Percentiles rank a stretch among this genome's conserved stretches.
Conservation (phyloP, 1,140 invertebrate species). For the Lepidurus couesii region DNA sequence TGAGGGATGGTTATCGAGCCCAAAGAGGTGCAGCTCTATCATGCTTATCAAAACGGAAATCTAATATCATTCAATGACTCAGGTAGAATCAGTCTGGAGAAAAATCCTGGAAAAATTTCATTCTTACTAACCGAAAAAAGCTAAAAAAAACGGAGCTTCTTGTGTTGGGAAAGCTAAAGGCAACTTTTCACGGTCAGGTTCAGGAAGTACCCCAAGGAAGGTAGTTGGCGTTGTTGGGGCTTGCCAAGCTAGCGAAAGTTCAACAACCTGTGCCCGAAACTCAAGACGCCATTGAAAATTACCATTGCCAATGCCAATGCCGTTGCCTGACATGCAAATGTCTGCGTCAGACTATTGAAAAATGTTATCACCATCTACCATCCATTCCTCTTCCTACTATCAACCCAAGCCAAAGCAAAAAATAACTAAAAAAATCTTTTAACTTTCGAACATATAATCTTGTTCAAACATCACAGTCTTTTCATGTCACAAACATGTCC, state of each 20-base stretch:
- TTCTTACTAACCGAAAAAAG: not conserved
- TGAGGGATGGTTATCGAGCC: too few species aligned
- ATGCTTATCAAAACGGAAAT: not conserved
- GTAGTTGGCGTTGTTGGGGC: too few species aligned
- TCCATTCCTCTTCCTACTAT: not conserved
- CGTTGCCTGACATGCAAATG: not conserved
- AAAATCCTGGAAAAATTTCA: not conserved
- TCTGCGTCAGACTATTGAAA: not conserved
- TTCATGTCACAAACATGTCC: too few species aligned
- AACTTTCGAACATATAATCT: too few species aligned
- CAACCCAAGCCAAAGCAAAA: too few species aligned
- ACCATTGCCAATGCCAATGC: slow-evolving; percentile 14
- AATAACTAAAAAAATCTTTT: too few species aligned
- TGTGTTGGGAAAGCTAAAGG: not conserved
- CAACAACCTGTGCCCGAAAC: slow-evolving; percentile 23
- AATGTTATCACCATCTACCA: not conserved
- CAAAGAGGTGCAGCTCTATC: not conserved
- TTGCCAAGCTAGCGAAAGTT: slow-evolving; percentile 30
- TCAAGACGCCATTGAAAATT: not conserved
- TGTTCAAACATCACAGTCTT: too few species aligned
- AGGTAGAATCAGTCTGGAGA: not conserved
- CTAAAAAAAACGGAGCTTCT: not conserved
- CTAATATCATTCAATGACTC: not conserved
- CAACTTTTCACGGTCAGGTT: slow-evolving; percentile 21
- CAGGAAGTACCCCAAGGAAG: slow-evolving; percentile 24